A percentile compares a stretch with the other conserved stretches of the same genome.
These are phyloP conservation scores for Zoanthus sociatus DNA, from an alignment of 92 coral and sea anemone genomes.

Conservation along the genomic window DNA sequence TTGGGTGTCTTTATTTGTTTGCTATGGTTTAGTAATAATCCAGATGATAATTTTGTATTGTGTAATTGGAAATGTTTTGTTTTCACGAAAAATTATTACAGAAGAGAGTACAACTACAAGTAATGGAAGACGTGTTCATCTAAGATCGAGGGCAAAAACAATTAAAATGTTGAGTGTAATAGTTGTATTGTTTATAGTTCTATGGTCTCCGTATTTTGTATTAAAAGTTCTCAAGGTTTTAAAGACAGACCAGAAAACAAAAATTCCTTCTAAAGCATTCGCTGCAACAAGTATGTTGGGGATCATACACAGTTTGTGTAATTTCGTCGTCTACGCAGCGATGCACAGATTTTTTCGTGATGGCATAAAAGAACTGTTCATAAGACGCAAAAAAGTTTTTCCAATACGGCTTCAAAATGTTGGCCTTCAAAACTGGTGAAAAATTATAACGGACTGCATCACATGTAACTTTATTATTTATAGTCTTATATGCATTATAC, in stretches of 20 bases:
- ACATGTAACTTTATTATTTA: too few species aligned
- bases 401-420: background rate
- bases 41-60: conserved; percentile 32
- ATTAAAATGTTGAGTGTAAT: conserved; percentile 25
- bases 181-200: conserved; percentile 9
- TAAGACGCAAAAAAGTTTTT: background rate
- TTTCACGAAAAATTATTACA: background rate
- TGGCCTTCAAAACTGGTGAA: background rate
- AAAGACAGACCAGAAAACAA: background rate
- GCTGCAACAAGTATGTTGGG: conserved; percentile 42
- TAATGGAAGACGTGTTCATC: background rate
- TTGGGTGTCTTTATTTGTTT: conserved; percentile 25
- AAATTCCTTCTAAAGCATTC: conserved; percentile 10
- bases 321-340: conserved; percentile 40
- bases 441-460: background rate
- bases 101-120: background rate
- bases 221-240: conserved; percentile 22
- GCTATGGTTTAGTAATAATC: conserved; percentile 17
- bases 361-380: conserved; percentile 16
- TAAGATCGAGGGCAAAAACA: conserved; percentile 19
- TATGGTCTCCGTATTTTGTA: conserved; percentile 37
- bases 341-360: conserved; percentile 40
- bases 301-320: conserved; percentile 31
- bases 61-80: conserved; percentile 24
- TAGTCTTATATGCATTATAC: too few species aligned